phyloP scores from a whole-genome alignment of 2,888 invertebrate species.

The Mesorhabditis spiculigera region DNA sequence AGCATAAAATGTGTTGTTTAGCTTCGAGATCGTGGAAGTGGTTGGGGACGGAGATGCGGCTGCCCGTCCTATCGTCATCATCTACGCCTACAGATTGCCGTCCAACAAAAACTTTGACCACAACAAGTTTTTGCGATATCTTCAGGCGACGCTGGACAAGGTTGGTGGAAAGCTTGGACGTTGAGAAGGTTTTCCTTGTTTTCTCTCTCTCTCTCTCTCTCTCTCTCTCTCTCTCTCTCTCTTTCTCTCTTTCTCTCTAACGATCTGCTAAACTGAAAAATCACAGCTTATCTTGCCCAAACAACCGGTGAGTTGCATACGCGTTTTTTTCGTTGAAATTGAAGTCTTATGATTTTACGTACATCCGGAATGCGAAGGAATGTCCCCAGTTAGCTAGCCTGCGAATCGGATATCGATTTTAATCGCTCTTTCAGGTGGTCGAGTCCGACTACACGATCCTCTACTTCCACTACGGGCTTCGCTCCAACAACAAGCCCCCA shows the following conservation, averaged over 20 bases:
- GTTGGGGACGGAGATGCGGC: constrained; percentile 64
- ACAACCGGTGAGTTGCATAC: background rate
- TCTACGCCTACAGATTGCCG: constrained; percentile 86
- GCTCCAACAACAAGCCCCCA: constrained; percentile 91
- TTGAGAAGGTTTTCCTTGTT: background rate
- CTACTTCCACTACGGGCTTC: constrained; percentile 94
- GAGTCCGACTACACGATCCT: constrained; percentile 97
- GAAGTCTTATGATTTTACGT: background rate
- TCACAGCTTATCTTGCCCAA: background rate
- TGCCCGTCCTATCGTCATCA: constrained; percentile 81
- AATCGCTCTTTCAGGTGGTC: constrained; percentile 70
- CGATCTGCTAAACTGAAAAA: background rate
- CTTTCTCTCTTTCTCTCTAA: background rate
- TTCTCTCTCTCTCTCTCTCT: background rate
- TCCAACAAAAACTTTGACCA: constrained; percentile 76
- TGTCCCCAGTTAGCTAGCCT: background rate
- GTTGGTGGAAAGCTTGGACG: constrained; percentile 12
- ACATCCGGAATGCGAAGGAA: too few relatives aligned
- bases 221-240: background rate
- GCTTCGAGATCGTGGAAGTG: constrained; percentile 74
- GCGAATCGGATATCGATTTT: background rate
- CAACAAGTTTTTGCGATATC: constrained; percentile 71
- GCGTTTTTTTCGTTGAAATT: constrained; percentile 4
- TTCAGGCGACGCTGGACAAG: constrained; percentile 36
- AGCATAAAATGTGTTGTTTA: too few relatives aligned